These are phyloP conservation scores for Coelinius sp. DNA, from an alignment of 2,888 invertebrate genomes.

Conservation along the genomic window DNA sequence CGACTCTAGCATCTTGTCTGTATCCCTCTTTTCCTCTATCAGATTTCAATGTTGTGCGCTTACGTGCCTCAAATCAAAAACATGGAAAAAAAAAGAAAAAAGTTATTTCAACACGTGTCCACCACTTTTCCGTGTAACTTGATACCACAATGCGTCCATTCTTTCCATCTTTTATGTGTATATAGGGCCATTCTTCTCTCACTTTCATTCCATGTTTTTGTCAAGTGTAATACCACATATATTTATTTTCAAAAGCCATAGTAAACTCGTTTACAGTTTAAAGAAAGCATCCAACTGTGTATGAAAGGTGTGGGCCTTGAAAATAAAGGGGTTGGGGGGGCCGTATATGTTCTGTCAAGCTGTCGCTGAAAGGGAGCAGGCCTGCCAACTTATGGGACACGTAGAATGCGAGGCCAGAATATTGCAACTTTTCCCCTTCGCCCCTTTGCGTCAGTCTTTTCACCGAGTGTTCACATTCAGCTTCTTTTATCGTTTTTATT, in stretches of 20 bases:
- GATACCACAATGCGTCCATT: conserved; percentile 9
- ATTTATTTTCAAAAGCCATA: conserved; percentile 60
- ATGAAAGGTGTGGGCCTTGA: conserved; percentile 32
- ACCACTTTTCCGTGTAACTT: conserved; percentile 53
- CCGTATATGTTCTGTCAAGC: conserved; percentile 69
- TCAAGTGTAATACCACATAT: conserved; percentile 45
- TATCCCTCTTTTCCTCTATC: conserved; percentile 59
- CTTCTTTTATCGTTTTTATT: conserved; percentile 11
- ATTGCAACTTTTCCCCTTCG: conserved; percentile 57
- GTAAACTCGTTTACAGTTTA: conserved; percentile 12
- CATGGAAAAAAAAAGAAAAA: no score
- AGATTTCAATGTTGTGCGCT: conserved; percentile 68
- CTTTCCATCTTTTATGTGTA: conserved; percentile 25
- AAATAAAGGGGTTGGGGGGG: conserved; percentile 36
- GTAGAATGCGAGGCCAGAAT: conserved; percentile 67
- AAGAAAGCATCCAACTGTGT: conserved; percentile 3
- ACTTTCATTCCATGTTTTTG: conserved; percentile 5
- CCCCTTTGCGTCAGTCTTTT: conserved; percentile 21
- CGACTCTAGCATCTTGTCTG: conserved; percentile 23
- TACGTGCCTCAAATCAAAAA: conserved; percentile 69
- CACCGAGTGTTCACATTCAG: conserved; percentile 24
- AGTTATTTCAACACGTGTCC: conserved; percentile 62
- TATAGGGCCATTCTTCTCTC: background rate
- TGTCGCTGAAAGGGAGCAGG: conserved; percentile 67
- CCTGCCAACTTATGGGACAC: conserved; percentile 69